A percentile compares a stretch with the other conserved stretches of the same genome.
Conservation (phyloP, 2,888 invertebrate genomes). For the Euclidia mi region DNA sequence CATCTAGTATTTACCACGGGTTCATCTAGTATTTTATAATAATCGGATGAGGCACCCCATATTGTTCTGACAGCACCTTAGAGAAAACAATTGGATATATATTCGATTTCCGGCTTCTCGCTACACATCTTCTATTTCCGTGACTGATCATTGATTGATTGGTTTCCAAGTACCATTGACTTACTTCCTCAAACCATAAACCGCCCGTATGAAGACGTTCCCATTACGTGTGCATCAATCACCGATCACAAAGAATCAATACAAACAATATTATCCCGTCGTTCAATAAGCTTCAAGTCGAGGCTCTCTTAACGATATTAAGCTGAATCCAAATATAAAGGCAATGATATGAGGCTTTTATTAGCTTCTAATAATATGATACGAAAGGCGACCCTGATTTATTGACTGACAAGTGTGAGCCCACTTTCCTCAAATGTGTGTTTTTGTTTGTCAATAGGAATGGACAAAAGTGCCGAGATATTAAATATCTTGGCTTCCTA, state of each 20-base stretch:
- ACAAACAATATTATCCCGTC: conserved; percentile 6
- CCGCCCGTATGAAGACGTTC: no score
- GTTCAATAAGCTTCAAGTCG: conserved; percentile 11
- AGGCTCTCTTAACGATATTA: conserved; percentile 23
- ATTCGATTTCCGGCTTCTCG: no score
- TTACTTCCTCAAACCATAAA: no score
- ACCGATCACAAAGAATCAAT: background rate
- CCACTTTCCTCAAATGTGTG: background rate
- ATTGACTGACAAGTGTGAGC: conserved; percentile 19
- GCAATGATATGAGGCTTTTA: conserved; percentile 22
- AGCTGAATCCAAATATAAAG: conserved; percentile 6
- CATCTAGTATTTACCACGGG: no score
- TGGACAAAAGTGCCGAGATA: conserved; percentile 28
- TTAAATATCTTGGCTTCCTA: conserved; percentile 11
- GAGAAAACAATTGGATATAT: no score
- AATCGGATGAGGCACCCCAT: no score
- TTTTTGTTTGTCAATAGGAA: conserved; percentile 16
- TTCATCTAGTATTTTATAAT: no score
- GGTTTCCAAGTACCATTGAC: no score
- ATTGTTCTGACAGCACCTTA: no score
- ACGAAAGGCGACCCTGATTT: conserved; percentile 15
- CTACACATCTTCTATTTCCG: no score
- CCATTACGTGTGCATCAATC: background rate
- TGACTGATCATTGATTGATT: no score
- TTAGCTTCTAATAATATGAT: conserved; percentile 14